Evolutionary conservation across 2,888 invertebrate species (phyloP).

Genomic region (Tridacna gigas): DNA sequence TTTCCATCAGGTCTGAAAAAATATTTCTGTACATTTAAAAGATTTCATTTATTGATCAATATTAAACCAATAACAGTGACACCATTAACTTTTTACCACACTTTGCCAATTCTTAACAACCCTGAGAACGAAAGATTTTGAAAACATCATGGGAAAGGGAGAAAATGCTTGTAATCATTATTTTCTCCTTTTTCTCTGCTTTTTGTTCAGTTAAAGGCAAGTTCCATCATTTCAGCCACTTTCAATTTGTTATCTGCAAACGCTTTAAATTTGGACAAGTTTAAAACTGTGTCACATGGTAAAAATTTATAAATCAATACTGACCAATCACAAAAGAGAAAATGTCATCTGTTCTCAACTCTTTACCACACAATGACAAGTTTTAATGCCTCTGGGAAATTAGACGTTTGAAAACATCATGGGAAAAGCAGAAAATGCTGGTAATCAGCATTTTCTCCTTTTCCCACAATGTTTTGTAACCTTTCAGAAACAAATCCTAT

Average conservation of each 20-base stretch:
- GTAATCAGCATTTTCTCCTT: not conserved
- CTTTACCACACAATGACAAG: too few relatives aligned
- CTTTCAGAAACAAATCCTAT: too few relatives aligned
- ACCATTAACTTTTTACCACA: not conserved
- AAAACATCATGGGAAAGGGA: not conserved
- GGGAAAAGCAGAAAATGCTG: not conserved
- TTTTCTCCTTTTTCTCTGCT: not conserved
- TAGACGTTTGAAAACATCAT: not conserved
- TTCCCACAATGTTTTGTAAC: not conserved
- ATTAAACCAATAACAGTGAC: not conserved
- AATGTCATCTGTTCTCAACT: too few relatives aligned
- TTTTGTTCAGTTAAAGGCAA: too few relatives aligned
- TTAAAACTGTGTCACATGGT: too few relatives aligned
- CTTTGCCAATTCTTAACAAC: not conserved
- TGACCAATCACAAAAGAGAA: too few relatives aligned
- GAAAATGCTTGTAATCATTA: not conserved
- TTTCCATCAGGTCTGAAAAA: not conserved
- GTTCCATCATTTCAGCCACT: too few relatives aligned
- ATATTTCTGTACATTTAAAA: not conserved
- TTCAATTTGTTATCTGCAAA: too few relatives aligned
- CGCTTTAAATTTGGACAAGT: too few relatives aligned
- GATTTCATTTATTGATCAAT: not conserved
- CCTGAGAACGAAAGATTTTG: not conserved
- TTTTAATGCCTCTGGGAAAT: too few relatives aligned
- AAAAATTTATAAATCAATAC: too few relatives aligned